Evolutionary conservation across 1,140 invertebrate genomes (phyloP).

Genomic region (Drosophila triauraria): DNA sequence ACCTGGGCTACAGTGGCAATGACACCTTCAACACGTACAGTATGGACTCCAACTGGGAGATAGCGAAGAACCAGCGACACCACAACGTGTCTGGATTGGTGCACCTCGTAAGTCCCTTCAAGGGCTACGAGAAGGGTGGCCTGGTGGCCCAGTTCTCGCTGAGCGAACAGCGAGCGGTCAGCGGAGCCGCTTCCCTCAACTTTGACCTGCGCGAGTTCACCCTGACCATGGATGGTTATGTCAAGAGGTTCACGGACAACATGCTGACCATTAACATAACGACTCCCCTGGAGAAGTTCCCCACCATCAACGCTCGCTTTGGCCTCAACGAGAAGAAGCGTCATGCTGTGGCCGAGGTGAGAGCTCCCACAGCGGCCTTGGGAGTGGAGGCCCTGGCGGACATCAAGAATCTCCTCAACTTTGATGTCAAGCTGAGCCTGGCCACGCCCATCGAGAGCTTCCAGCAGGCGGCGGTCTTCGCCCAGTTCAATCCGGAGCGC

Average conservation of each 20-base stretch:
- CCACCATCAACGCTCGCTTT: constrained; percentile 88
- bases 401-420: constrained; percentile 87
- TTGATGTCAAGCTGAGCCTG: constrained; percentile 90
- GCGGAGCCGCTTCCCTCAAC: constrained; percentile 89
- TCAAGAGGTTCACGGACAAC: constrained; percentile 88
- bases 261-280: constrained; percentile 90
- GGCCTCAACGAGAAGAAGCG: constrained; percentile 89
- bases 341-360: constrained; percentile 90
- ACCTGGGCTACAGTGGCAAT: constrained; percentile 83
- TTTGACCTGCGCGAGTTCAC: constrained; percentile 89
- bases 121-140: constrained; percentile 88
- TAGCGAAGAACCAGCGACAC: constrained; percentile 80
- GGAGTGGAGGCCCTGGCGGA: constrained; percentile 89
- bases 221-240: constrained; percentile 88
- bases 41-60: constrained; percentile 87
- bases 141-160: constrained; percentile 88
- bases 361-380: constrained; percentile 88
- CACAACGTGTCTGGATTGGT: constrained; percentile 87
- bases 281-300: constrained; percentile 89
- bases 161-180: constrained; percentile 87
- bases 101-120: constrained; percentile 86
- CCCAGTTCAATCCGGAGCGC: constrained; percentile 62
- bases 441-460: constrained; percentile 90
- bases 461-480: constrained; percentile 86
- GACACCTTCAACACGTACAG: constrained; percentile 85